Base-by-base conservation (phyloP, 1,140 invertebrate species). In the Hyles euphorbiae region DNA sequence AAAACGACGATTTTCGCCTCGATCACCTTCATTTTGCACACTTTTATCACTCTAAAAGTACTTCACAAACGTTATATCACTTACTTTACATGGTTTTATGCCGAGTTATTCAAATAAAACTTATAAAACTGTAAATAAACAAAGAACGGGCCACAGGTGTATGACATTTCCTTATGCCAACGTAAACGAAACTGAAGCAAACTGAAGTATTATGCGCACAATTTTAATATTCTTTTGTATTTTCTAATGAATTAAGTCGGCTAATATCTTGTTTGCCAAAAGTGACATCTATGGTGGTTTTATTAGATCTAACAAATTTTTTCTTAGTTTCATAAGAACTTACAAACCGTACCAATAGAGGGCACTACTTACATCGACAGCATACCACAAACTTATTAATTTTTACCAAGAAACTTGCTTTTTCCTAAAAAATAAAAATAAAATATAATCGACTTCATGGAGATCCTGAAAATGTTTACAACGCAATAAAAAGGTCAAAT, bases 1-100 rank as follows among this genome's bases (percentile, higher is more conserved):
- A 96, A 85, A 61, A 96, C 92, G 56, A 96, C 95, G 58, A 96
- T 93, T 92, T 96, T 96, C 61, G 93, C 95, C 85, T 95, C 93
- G 60, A 96, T 89, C 54, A 92, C 91, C 78, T 93, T 93, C 94
- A 95, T 93, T 78, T 76, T 84, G 47, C 22, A 56, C 50, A 61
- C 45, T 58, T 64, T 67, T 36, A 50, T 50, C 60, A 57, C 51
- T 44, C 36, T 36, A 32, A 65, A 45, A 49, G 46, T 44, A 40
- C 11, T 5, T 40, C 36, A 40, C 36, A 5, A 5, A 40, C 8
- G 36, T 40, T 5, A 40, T 22, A 40, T 50, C 34, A 52, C 34
- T 51, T 58, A 61, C 53, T 57, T 60, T 60, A 65, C 58, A 60
- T 60, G 53, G 36, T 60, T 63, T 59, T 58, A 10, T 36, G 47